phyloP scores from a whole-genome alignment of 2,797 vertebrate species.

The Acanthopagrus latus region DNA sequence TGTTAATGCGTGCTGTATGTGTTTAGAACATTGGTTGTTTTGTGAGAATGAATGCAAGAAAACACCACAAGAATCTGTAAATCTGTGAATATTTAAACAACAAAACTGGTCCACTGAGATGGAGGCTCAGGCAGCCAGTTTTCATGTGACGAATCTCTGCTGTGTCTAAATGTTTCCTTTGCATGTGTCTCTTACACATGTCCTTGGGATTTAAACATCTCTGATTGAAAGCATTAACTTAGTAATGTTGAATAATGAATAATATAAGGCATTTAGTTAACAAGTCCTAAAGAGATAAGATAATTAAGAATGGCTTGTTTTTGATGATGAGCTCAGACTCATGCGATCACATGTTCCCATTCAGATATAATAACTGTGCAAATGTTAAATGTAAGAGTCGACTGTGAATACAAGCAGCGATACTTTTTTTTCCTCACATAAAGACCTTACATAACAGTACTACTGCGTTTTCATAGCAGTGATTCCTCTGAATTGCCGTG shows the following conservation, averaged over 20 bases:
- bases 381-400: background rate
- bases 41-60: background rate
- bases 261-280: background rate
- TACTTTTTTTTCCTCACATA: slow-evolving; percentile 6
- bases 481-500: slow-evolving; percentile 47
- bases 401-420: background rate
- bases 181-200: background rate
- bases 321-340: background rate
- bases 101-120: background rate
- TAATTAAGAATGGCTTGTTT: background rate
- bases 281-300: background rate
- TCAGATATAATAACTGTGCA: background rate
- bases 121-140: too few relatives aligned
- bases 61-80: background rate
- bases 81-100: too few relatives aligned
- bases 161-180: background rate
- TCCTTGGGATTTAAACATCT: background rate
- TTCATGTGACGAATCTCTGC: background rate
- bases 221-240: background rate
- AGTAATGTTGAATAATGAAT: too few relatives aligned
- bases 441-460: slow-evolving; percentile 38
- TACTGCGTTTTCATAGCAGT: slow-evolving; percentile 17
- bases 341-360: background rate
- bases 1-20: background rate
- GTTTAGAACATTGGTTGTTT: background rate